A percentile compares a stretch with the other conserved stretches of the same genome.
These are phyloP conservation scores for Perccottus glenii DNA, from an alignment of 2,113 vertebrate species.

Conservation along the genomic window DNA sequence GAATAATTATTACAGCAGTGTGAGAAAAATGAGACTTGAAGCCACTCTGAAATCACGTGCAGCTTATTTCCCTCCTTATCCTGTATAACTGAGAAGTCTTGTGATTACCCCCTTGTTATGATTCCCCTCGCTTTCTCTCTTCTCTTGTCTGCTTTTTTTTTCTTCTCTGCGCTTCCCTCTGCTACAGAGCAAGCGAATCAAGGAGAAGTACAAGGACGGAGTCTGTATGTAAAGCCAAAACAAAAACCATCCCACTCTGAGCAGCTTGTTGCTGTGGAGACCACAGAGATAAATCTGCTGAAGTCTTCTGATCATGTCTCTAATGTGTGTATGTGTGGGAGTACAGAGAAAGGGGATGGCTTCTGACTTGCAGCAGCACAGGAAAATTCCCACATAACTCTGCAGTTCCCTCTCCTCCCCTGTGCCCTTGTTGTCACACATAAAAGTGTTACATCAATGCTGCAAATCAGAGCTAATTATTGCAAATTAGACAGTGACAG, in stretches of 20 bases:
- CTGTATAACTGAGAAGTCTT: conserved; percentile 51
- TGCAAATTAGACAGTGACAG: conserved; percentile 36
- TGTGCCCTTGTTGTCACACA: conserved; percentile 19
- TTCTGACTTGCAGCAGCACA: conserved; percentile 31
- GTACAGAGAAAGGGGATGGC: conserved; percentile 22
- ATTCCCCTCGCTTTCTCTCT: conserved; percentile 1
- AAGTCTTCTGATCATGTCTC: conserved; percentile 60
- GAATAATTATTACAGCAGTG: neutral
- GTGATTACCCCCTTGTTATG: conserved; percentile 49
- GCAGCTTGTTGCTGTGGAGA: conserved; percentile 65
- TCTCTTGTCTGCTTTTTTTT: conserved; percentile 1
- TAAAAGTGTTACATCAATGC: conserved; percentile 32
- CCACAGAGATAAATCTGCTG: conserved; percentile 53
- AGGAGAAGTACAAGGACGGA: conserved; percentile 37
- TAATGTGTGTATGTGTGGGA: conserved; percentile 40
- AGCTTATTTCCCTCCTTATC: conserved; percentile 45
- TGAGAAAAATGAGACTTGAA: conserved; percentile 10
- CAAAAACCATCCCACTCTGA: conserved; percentile 18
- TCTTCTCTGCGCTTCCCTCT: neutral
- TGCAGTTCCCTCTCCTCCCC: neutral
- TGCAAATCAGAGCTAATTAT: conserved; percentile 47
- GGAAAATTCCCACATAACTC: conserved; percentile 26
- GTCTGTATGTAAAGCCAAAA: conserved; percentile 33
- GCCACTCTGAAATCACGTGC: conserved; percentile 50
- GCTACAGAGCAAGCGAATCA: conserved; percentile 22